Base-by-base conservation (phyloP, 1,140 invertebrate genomes). In the Orius insidiosus region DNA sequence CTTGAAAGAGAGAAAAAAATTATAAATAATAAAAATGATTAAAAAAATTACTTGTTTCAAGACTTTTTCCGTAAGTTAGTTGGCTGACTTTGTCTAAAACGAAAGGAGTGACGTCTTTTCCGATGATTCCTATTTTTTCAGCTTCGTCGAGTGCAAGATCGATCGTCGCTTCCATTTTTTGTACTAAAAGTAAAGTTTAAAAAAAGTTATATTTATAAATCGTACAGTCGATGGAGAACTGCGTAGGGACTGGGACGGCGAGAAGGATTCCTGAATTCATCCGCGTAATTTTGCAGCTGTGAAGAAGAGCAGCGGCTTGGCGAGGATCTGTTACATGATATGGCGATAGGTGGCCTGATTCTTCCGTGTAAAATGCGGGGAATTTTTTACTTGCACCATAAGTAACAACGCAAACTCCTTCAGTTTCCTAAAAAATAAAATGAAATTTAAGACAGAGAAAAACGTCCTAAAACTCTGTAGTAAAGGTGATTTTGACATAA, bases 51-150 rank as follows among this genome's bases (percentile, higher is more conserved):
- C 85, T 96, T 11, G 89, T 71, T 59, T 66, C 50, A 10, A 98
- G 66, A 6, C 90, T 93, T 52, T 67, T 69, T 37, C 89, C 90
- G 9, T 66, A 57, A 0, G 90, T 95, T 4, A 85, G 66, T 56
- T 78, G 63, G 46, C 76, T 72, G 7, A 98, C 75, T 57, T 75
- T 66, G 10, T 73, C 63, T 10, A 98, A 64, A 10, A 98, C 64
- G 64, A 83, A 98, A 1, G 95, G 95, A 0, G 94, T 98, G 6
- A 97, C 75, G 55, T 85, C 72, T 64, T 92, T 93, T 2, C 92
- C 92, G 10, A 51, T 58, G 15, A 96, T 71, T 9, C 80, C 79
- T 53, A 78, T 68, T 47, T 67, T 50, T n/a, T 90, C 58, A 19
- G 88, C 87, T 52, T 71, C 54, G 39, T 73, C 55, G 56, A 96